phyloP scores from a whole-genome alignment of 2,888 invertebrate species.

The Steinernema scapterisci region DNA sequence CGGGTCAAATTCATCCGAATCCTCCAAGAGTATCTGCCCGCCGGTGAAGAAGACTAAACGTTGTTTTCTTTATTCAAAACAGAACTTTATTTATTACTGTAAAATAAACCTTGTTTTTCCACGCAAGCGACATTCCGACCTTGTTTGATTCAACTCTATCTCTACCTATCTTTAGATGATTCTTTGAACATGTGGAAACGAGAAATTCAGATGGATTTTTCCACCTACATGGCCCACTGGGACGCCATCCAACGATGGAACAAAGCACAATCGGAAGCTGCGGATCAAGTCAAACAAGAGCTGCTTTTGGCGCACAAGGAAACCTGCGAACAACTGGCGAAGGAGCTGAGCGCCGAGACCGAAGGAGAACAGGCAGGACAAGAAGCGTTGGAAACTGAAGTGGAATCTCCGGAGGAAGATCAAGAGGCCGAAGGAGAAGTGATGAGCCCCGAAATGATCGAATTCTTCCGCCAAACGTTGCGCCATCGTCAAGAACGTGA shows the following conservation, averaged over 20 bases:
- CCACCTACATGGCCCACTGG: constrained; percentile 17
- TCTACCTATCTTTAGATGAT: neutral
- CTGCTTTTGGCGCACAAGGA: neutral
- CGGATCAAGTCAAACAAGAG: neutral
- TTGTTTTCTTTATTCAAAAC: neutral
- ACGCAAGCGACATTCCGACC: no score
- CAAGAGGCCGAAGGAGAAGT: neutral
- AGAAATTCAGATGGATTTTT: neutral
- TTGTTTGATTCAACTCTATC: neutral
- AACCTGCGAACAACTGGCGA: neutral
- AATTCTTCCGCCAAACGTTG: constrained; percentile 5
- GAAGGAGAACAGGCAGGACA: neutral
- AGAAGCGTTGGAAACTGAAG: neutral
- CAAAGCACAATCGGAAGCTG: neutral
- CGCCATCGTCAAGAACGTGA: constrained; percentile 15
- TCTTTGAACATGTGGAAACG: neutral
- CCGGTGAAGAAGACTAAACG: constrained; percentile 81
- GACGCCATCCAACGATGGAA: constrained; percentile 6
- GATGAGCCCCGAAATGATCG: neutral
- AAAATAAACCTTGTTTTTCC: no score
- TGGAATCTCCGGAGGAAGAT: neutral
- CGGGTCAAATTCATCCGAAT: constrained; percentile 90
- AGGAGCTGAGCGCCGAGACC: neutral
- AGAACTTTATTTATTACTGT: neutral
- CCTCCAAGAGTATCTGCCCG: constrained; percentile 95